Evolutionary conservation across 2,797 vertebrate genomes (phyloP).

Genomic region (Mustela erminea): DNA sequence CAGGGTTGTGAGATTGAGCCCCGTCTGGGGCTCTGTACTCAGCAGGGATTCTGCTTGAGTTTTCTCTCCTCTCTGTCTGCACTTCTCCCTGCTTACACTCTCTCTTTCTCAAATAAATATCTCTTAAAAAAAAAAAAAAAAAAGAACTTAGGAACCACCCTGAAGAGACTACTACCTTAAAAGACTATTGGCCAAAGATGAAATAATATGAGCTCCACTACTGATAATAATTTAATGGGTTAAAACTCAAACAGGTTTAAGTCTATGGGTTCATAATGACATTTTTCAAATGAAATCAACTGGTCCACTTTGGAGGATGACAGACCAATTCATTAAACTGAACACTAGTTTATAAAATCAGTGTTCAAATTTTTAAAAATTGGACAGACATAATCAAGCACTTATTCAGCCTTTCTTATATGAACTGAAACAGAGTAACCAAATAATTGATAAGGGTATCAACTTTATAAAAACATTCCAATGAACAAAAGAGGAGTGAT

Average conservation of each 20-base stretch:
- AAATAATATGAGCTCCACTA: neutral
- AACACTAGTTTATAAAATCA: constrained; percentile 38
- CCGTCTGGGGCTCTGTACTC: neutral
- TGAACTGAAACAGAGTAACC: neutral
- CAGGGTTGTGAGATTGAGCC: neutral
- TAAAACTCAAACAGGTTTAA: constrained; percentile 44
- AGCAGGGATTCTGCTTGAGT: neutral
- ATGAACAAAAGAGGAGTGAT: constrained; percentile 60
- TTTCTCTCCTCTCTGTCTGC: neutral
- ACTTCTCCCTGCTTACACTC: neutral
- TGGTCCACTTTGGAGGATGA: constrained; percentile 14
- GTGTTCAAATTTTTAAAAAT: neutral
- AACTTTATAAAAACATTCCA: constrained; percentile 57
- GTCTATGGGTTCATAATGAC: neutral
- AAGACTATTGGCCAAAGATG: constrained; percentile 1
- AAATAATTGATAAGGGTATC: neutral
- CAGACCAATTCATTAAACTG: neutral
- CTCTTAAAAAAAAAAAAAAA: neutral
- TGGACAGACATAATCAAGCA: neutral
- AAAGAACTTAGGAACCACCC: neutral
- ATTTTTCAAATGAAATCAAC: constrained; percentile 55
- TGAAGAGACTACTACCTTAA: neutral
- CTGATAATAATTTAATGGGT: constrained; percentile 11
- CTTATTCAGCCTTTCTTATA: constrained; percentile 55
- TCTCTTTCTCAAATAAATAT: neutral